A percentile compares a stretch with the other conserved stretches of the same genome.
phyloP scores from a whole-genome alignment of 2,888 invertebrate species.

The Drosophila cracens region DNA sequence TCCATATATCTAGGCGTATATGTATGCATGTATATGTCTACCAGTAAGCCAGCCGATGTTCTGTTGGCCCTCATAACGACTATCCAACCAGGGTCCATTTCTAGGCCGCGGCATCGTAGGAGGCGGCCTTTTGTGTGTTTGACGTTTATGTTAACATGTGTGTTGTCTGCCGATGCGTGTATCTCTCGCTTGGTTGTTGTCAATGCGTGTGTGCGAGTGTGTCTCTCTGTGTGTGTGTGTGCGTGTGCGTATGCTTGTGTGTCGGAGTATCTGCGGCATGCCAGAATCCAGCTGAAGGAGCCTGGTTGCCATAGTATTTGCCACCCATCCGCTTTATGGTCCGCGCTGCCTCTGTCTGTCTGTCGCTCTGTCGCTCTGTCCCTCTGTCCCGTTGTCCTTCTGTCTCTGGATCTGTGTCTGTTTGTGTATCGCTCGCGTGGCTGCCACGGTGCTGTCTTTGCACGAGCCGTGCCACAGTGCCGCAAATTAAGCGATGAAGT shows the following conservation, averaged over 20 bases:
- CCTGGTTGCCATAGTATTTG: constrained; percentile 42
- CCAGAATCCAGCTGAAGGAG: constrained; percentile 62
- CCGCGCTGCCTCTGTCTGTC: constrained; percentile 24
- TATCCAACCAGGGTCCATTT: constrained; percentile 43
- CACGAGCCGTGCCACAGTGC: constrained; percentile 53
- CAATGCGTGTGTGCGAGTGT: constrained; percentile 5
- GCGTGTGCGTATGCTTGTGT: constrained; percentile 25
- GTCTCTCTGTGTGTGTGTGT: constrained; percentile 15
- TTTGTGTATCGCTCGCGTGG: constrained; percentile 33
- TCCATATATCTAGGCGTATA: neutral
- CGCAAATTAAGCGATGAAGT: constrained; percentile 24
- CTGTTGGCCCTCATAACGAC: constrained; percentile 40
- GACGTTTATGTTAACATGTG: constrained; percentile 81
- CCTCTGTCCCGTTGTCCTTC: neutral
- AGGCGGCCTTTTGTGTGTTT: constrained; percentile 75
- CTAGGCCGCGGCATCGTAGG: constrained; percentile 47
- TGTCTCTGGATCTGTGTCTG: neutral
- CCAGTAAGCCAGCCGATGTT: neutral
- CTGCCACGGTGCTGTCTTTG: constrained; percentile 45
- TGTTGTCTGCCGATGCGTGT: constrained; percentile 73
- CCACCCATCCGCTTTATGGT: constrained; percentile 46
- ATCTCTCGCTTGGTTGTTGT: constrained; percentile 34
- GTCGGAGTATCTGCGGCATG: constrained; percentile 73
- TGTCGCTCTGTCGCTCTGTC: neutral
- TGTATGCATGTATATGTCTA: neutral